These are phyloP conservation scores for Acropternis orthonyx DNA, from an alignment of 2,797 vertebrate genomes.

Conservation along the genomic window DNA sequence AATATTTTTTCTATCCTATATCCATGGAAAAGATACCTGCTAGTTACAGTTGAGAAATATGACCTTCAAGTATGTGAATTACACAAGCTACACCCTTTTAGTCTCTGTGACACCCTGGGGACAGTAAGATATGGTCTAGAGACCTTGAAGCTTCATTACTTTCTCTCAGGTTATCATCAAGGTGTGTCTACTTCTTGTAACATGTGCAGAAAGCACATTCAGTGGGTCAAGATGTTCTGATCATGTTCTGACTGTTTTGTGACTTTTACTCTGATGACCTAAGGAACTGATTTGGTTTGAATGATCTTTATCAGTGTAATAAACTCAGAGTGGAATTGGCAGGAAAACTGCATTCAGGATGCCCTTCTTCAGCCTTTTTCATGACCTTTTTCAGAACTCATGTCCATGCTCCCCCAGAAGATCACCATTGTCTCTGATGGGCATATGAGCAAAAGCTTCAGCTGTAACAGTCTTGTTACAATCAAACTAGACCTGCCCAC, in stretches of 20 bases:
- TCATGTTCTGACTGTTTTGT: not conserved
- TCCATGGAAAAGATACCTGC: not conserved
- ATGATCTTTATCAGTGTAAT: not conserved
- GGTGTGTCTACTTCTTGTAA: not conserved
- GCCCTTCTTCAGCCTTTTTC: not conserved
- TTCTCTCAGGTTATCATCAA: not conserved
- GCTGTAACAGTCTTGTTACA: not conserved
- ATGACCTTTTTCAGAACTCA: not conserved
- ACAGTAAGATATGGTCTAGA: not conserved
- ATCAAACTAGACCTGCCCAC: not conserved
- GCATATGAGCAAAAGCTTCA: not conserved
- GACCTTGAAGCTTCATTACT: not conserved
- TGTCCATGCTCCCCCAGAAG: not conserved
- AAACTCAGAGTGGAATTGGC: not conserved
- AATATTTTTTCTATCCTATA: not conserved
- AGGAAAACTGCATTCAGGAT: not conserved
- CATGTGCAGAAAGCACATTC: not conserved
- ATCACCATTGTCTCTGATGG: not conserved
- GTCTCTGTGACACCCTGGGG: not conserved
- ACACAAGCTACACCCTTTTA: not conserved
- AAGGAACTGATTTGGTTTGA: not conserved
- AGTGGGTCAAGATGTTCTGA: not conserved
- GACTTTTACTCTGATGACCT: not conserved
- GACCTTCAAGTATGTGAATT: not conserved
- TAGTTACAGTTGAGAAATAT: not conserved